phyloP scores from a whole-genome alignment of 2,888 invertebrate species.

The Pyralis farinalis region DNA sequence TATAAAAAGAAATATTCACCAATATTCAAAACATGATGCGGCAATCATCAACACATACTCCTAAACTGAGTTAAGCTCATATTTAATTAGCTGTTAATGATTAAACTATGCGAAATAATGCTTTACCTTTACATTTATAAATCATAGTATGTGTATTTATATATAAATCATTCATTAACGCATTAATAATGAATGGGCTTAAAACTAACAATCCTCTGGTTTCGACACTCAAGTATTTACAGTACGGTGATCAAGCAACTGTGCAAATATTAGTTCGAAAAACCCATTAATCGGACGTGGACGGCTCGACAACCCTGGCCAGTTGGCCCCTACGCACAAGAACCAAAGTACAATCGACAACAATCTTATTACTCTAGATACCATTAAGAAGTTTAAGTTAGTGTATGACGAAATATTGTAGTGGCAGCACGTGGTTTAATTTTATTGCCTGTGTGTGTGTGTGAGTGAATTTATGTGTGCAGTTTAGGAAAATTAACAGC shows the following conservation, averaged over 20 bases:
- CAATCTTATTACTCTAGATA: conserved; percentile 38
- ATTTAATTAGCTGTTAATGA: too few relatives aligned
- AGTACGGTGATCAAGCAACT: conserved; percentile 22
- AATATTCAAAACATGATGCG: too few relatives aligned
- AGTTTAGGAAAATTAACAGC: not conserved
- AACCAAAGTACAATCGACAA: conserved; percentile 29
- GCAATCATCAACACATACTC: too few relatives aligned
- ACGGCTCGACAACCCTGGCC: conserved; percentile 39
- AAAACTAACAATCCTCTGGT: not conserved
- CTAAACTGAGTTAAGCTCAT: too few relatives aligned
- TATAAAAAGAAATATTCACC: too few relatives aligned
- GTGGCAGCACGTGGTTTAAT: conserved; percentile 51
- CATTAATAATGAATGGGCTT: not conserved
- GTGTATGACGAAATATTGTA: conserved; percentile 53
- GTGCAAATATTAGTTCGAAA: conserved; percentile 23
- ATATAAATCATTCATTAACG: too few relatives aligned
- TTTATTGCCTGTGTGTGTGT: conserved; percentile 26
- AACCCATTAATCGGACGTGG: conserved; percentile 14
- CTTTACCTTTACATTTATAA: too few relatives aligned
- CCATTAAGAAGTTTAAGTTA: conserved; percentile 45
- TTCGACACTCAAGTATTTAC: conserved; percentile 8
- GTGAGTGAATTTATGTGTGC: conserved; percentile 2
- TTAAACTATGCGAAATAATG: too few relatives aligned
- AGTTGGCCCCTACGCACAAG: conserved; percentile 28
- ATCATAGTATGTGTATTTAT: too few relatives aligned